A percentile compares a stretch with the other conserved stretches of the same genome.
phyloP scores from a whole-genome alignment of 2,888 invertebrate genomes.

The Hetaerina titia region DNA sequence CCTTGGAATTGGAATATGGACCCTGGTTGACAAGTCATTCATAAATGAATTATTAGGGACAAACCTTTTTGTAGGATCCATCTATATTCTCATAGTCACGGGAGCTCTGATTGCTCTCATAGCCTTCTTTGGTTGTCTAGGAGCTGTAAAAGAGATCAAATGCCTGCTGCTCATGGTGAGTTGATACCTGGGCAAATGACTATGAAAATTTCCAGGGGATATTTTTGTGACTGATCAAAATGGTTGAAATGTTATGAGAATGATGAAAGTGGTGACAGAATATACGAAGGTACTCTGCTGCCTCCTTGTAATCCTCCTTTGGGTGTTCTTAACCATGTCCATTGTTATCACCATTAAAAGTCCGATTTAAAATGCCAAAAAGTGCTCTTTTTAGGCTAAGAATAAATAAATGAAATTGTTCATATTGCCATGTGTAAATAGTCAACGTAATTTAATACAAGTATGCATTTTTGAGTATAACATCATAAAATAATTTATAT shows the following conservation, averaged over 20 bases:
- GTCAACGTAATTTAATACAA: too few species aligned
- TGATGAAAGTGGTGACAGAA: neutral
- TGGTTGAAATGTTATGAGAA: neutral
- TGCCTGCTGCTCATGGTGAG: slow-evolving; percentile 94
- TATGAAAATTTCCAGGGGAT: neutral
- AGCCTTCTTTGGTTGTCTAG: slow-evolving; percentile 94
- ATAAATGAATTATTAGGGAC: slow-evolving; percentile 91
- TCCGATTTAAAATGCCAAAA: too few species aligned
- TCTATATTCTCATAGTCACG: slow-evolving; percentile 90
- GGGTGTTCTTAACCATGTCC: too few species aligned
- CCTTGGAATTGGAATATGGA: slow-evolving; percentile 90
- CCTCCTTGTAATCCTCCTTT: too few species aligned
- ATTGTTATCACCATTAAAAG: too few species aligned
- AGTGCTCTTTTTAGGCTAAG: too few species aligned
- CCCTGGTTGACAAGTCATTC: slow-evolving; percentile 90
- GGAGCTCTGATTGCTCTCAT: slow-evolving; percentile 90
- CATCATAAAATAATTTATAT: too few species aligned
- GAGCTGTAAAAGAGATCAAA: slow-evolving; percentile 95
- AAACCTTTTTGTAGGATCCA: slow-evolving; percentile 91
- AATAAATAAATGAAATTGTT: too few species aligned
- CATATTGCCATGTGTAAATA: too few species aligned
- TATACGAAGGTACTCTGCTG: too few species aligned
- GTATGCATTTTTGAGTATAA: too few species aligned
- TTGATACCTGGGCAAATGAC: slow-evolving; percentile 70
- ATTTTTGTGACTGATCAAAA: neutral